Evolutionary conservation across 2,113 vertebrate species (phyloP).

Genomic region (Naja naja): DNA sequence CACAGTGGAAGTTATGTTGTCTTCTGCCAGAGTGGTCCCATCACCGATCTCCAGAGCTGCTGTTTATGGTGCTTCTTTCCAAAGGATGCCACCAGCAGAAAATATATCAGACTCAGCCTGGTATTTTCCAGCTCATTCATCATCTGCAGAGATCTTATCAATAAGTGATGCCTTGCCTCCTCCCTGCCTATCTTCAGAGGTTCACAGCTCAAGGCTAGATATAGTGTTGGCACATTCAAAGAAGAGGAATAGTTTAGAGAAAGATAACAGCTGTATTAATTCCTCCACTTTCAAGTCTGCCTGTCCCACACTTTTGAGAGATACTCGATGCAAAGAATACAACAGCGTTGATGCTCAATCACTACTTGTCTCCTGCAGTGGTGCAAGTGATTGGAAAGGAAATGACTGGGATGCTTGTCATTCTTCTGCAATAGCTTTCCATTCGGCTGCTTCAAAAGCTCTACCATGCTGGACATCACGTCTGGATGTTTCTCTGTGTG

Average conservation of each 20-base stretch:
- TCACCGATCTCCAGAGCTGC: conserved; percentile 47
- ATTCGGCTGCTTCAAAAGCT: conserved; percentile 46
- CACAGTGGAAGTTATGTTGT: conserved; percentile 59
- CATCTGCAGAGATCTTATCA: conserved; percentile 20
- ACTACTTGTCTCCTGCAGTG: conserved; percentile 39
- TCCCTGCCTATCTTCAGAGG: conserved; percentile 39
- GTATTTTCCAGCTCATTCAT: conserved; percentile 32
- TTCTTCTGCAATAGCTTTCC: conserved; percentile 42
- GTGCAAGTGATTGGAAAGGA: neutral
- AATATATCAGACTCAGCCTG: conserved; percentile 27
- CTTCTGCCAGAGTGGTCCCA: conserved; percentile 45
- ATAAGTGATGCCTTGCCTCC: conserved; percentile 37
- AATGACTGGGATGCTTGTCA: neutral
- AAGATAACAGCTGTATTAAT: neutral
- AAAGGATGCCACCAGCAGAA: conserved; percentile 28
- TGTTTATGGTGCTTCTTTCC: conserved; percentile 30
- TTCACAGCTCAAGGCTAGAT: conserved; percentile 63
- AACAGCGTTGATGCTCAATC: conserved; percentile 23
- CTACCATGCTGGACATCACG: conserved; percentile 59
- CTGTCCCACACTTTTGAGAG: conserved; percentile 26
- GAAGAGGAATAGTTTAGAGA: conserved; percentile 37
- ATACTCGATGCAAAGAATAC: neutral
- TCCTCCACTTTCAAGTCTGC: conserved; percentile 39
- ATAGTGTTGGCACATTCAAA: conserved; percentile 52
- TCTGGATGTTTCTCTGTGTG: conserved; percentile 55